phyloP scores from a whole-genome alignment of 2,113 vertebrate species.

The Tragelaphus strepsiceros region DNA sequence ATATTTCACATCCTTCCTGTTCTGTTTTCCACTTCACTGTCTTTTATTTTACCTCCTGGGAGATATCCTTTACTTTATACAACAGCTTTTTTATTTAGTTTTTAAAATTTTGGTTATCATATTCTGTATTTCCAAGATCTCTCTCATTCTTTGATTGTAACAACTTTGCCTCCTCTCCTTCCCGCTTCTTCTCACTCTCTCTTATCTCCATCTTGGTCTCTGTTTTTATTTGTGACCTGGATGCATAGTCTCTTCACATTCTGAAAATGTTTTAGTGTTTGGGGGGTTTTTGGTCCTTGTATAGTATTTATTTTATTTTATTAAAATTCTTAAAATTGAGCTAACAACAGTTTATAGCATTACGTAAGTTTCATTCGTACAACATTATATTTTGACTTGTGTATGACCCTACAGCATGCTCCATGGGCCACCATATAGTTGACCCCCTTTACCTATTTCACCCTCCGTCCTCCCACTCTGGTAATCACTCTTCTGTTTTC shows the following conservation, averaged over 20 bases:
- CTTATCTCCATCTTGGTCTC: not conserved
- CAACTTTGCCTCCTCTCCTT: not conserved
- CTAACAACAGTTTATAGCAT: not conserved
- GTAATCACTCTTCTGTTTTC: not conserved
- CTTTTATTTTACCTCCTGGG: not conserved
- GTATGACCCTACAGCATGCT: not conserved
- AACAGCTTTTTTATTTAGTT: not conserved
- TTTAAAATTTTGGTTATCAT: not conserved
- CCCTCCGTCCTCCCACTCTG: not conserved
- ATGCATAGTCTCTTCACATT: not conserved
- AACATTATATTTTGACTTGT: not conserved
- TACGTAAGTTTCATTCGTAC: not conserved
- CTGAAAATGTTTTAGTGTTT: not conserved
- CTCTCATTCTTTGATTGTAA: not conserved
- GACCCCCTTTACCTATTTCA: not conserved
- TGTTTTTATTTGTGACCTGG: not conserved
- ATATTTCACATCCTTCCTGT: not conserved
- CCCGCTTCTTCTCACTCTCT: not conserved
- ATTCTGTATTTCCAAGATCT: not conserved
- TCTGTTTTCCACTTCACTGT: not conserved
- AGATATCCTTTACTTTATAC: not conserved
- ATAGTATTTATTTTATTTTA: not conserved
- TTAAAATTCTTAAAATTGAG: not conserved
- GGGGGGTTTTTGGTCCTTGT: not conserved
- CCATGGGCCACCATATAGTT: not conserved